phyloP scores from a whole-genome alignment of 2,888 invertebrate genomes.

The Himalopsyche anomala region DNA sequence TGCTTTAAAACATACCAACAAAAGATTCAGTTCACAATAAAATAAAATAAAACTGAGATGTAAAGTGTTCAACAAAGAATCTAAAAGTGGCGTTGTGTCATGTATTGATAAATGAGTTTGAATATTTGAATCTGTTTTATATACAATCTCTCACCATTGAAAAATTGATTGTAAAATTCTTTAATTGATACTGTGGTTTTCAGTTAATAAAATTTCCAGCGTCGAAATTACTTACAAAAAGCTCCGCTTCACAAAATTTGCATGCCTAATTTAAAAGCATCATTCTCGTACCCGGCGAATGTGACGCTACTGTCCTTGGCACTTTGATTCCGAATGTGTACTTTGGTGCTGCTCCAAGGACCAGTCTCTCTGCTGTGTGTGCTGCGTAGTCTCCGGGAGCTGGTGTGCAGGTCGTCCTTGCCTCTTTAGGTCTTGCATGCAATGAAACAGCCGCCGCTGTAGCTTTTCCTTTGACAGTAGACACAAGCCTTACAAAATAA shows the following conservation, averaged over 20 bases:
- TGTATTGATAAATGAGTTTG: no score
- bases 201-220: no score
- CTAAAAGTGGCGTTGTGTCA: no score
- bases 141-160: no score
- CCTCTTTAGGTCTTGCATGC: conserved; percentile 86
- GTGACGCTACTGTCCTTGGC: conserved; percentile 71
- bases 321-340: conserved; percentile 81
- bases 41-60: no score
- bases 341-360: conserved; percentile 77
- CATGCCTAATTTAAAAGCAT: not conserved
- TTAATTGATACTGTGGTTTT: no score
- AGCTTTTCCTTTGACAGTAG: conserved; percentile 79
- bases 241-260: conserved; percentile 56
- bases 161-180: no score
- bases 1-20: no score
- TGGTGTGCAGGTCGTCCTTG: conserved; percentile 82
- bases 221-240: no score
- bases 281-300: conserved; percentile 76
- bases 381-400: conserved; percentile 95
- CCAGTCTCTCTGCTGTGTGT: conserved; percentile 80
- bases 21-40: no score
- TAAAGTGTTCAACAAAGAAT: no score
- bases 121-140: no score
- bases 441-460: conserved; percentile 87
- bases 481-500: not conserved